Evolutionary conservation across 2,113 vertebrate species (phyloP).

Genomic region (Macquaria ambigua): DNA sequence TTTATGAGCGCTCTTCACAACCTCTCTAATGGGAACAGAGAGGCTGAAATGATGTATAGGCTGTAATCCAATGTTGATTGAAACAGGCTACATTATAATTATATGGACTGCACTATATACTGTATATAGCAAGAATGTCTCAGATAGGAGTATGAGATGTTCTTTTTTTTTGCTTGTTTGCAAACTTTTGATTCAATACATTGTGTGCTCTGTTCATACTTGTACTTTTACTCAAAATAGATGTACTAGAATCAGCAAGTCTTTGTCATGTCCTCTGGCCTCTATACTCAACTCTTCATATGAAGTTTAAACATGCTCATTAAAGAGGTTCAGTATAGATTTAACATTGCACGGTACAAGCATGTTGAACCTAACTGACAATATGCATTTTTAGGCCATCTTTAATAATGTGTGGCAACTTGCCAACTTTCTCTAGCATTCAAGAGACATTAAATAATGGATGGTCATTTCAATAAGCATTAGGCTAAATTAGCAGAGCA

Average conservation of each 20-base stretch:
- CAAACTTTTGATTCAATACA: neutral
- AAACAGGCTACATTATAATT: constrained; percentile 12
- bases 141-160: neutral
- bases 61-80: constrained; percentile 5
- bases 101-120: constrained; percentile 1
- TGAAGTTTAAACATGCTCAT: neutral
- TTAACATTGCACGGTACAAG: neutral
- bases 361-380: neutral
- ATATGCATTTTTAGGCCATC: neutral
- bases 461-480: constrained; percentile 8
- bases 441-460: constrained; percentile 34
- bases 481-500: constrained; percentile 11
- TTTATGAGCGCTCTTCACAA: neutral
- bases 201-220: neutral
- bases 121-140: neutral
- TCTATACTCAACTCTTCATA: neutral
- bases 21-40: neutral
- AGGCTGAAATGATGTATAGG: neutral
- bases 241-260: neutral
- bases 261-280: neutral
- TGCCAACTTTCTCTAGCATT: neutral
- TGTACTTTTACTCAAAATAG: too few species aligned
- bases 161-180: neutral
- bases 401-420: neutral
- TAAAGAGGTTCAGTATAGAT: neutral